Conservation (phyloP, 2,113 vertebrate species). For the Stegostoma tigrinum region DNA sequence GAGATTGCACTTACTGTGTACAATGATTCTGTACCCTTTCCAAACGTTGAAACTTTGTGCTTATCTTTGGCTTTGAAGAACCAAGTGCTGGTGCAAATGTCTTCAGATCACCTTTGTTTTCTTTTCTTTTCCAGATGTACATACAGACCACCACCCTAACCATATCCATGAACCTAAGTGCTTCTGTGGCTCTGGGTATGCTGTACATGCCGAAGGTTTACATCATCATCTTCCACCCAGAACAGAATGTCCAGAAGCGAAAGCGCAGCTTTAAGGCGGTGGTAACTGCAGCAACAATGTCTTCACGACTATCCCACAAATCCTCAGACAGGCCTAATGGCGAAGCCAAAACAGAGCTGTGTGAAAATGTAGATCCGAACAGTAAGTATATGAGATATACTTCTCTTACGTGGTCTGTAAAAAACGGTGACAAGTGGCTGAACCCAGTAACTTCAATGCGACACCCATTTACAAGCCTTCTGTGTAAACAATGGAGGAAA, state of each 20-base stretch:
- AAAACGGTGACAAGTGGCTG: neutral
- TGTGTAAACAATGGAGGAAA: neutral
- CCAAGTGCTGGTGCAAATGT: neutral
- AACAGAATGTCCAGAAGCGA: conserved; percentile 92
- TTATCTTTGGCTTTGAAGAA: neutral
- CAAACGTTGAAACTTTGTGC: neutral
- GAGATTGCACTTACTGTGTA: neutral
- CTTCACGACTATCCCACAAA: conserved; percentile 86
- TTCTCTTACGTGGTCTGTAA: neutral
- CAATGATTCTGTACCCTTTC: neutral
- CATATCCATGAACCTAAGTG: conserved; percentile 96
- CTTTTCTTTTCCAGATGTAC: conserved; percentile 71
- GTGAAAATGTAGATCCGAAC: conserved; percentile 83
- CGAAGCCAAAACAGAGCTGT: conserved; percentile 92
- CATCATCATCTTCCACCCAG: conserved; percentile 96
- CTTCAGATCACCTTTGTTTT: neutral
- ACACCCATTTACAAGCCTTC: neutral
- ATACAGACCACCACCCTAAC: conserved; percentile 95
- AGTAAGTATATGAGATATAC: conserved; percentile 64
- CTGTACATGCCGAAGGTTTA: conserved; percentile 98
- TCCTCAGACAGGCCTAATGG: conserved; percentile 88
- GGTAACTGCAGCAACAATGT: conserved; percentile 89
- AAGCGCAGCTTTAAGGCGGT: conserved; percentile 94
- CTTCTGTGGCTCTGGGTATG: conserved; percentile 91
- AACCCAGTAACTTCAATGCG: neutral